A percentile compares a stretch with the other conserved stretches of the same genome.
Evolutionary conservation across 2,113 vertebrate species (phyloP).

Genomic region (Sceloporus tristichus): DNA sequence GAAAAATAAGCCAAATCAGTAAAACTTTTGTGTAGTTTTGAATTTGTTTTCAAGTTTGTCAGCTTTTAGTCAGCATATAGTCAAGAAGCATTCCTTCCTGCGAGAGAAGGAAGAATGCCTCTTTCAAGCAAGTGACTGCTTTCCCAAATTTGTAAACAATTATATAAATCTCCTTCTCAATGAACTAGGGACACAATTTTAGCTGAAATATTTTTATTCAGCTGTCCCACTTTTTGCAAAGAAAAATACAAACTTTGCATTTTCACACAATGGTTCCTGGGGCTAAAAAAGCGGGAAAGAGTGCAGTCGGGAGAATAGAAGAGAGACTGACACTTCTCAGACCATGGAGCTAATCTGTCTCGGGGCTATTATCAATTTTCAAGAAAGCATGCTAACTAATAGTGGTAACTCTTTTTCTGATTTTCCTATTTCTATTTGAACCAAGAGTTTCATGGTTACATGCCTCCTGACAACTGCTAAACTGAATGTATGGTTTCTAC

Average conservation of each 20-base stretch:
- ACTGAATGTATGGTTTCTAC: background rate
- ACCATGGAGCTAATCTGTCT: background rate
- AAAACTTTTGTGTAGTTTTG: background rate
- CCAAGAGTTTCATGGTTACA: background rate
- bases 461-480: background rate
- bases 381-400: background rate
- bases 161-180: background rate
- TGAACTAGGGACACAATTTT: background rate
- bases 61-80: background rate
- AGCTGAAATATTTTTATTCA: background rate
- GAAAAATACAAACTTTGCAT: background rate
- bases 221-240: slow-evolving; percentile 6
- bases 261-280: background rate
- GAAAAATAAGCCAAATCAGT: background rate
- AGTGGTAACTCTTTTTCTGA: background rate
- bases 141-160: background rate
- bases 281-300: background rate
- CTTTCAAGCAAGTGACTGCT: background rate
- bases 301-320: background rate
- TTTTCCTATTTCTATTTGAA: slow-evolving; percentile 17
- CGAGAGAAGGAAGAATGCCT: background rate
- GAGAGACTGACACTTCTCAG: background rate
- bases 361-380: background rate
- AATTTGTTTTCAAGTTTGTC: background rate
- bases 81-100: background rate